These are phyloP conservation scores for Cerceris ruficornis DNA, from an alignment of 2,888 invertebrate species.

Conservation along the genomic window DNA sequence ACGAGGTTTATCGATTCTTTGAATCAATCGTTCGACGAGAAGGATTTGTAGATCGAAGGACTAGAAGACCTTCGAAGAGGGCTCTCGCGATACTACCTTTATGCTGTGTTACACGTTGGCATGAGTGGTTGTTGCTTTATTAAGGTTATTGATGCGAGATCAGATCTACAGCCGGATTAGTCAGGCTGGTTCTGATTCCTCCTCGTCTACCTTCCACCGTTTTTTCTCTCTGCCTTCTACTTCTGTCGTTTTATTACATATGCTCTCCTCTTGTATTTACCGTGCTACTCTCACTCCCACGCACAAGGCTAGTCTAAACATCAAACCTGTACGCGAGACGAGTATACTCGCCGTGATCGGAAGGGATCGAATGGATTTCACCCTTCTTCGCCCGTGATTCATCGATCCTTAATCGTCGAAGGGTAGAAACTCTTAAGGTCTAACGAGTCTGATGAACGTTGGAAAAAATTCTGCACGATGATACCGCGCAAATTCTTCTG, in stretches of 20 bases:
- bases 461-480: too few species aligned
- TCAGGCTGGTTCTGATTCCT: constrained; percentile 62
- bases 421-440: background rate
- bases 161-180: constrained; percentile 76
- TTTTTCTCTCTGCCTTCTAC: constrained; percentile 25
- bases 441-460: background rate
- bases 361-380: constrained; percentile 12
- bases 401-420: background rate
- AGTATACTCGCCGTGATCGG: constrained; percentile 19
- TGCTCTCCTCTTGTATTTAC: constrained; percentile 46
- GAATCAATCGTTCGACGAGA: background rate
- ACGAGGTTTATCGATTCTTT: background rate
- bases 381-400: constrained; percentile 3
- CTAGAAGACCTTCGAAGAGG: constrained; percentile 37
- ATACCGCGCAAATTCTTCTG: too few species aligned
- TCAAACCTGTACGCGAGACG: constrained; percentile 34
- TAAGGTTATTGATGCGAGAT: constrained; percentile 78
- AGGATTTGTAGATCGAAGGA: constrained; percentile 40
- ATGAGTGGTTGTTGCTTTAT: constrained; percentile 76
- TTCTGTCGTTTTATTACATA: constrained; percentile 44
- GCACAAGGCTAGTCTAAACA: constrained; percentile 31
- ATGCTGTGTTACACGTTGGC: constrained; percentile 54
- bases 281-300: constrained; percentile 37
- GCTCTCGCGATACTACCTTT: constrained; percentile 60
- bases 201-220: constrained; percentile 42